Evolutionary conservation across 2,113 vertebrate species (phyloP).

Genomic region (Agelaius tricolor): DNA sequence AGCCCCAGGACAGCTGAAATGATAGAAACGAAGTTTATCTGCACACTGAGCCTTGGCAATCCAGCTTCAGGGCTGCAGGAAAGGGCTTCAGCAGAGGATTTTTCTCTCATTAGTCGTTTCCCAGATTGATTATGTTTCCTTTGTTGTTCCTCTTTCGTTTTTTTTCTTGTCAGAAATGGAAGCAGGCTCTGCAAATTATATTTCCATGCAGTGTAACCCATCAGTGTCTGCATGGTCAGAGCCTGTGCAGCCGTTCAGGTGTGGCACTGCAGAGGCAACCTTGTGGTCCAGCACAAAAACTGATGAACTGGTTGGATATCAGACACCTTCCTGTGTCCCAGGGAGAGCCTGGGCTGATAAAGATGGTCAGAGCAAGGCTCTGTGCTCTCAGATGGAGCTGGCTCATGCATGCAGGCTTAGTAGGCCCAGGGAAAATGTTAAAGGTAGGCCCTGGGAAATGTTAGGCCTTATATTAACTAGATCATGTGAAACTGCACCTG

Average conservation of each 20-base stretch:
- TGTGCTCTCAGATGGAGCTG: not conserved
- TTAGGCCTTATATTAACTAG: no score
- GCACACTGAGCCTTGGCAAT: not conserved
- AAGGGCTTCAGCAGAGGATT: not conserved
- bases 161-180: not conserved
- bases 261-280: not conserved
- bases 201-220: not conserved
- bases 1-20: not conserved
- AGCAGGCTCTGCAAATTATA: not conserved
- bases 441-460: no score
- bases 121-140: not conserved
- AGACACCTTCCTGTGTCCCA: not conserved
- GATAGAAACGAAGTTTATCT: not conserved
- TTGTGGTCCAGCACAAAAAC: not conserved
- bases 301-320: not conserved
- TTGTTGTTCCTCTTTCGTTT: not conserved
- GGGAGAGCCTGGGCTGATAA: not conserved
- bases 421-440: no score
- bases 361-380: not conserved
- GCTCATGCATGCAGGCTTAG: rapidly evolving
- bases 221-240: not conserved
- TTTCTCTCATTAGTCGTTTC: not conserved
- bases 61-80: not conserved
- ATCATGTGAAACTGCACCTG: no score
- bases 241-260: not conserved